Evolutionary conservation across 2,113 vertebrate species (phyloP), one percentile per base, ranked within the genome.

Genomic region (Pelvicachromis taeniatus): DNA sequence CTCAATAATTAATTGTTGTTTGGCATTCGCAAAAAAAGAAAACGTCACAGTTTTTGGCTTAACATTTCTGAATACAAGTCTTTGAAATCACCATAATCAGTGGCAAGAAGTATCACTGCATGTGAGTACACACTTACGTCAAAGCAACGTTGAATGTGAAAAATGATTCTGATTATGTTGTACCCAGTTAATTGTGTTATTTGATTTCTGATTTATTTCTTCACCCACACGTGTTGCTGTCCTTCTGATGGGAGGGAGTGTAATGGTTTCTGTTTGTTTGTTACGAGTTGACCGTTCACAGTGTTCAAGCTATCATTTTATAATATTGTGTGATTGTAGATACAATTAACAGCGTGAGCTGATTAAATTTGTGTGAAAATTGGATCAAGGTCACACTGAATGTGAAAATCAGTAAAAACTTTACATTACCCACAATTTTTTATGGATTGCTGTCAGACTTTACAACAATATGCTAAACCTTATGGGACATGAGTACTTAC

Each of bases 371-470:
- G 7, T 10, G 10, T 63, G 35, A 38, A 63, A 63, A 63, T 19
- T 63, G 59, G 4, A 63, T 63, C 59, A 63, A 3, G 33, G 33
- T 38, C 38, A 21, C 19, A 38, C 13, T 6, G 1, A 12, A 21
- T 38, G 10, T 63, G 59, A 38, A 63, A 38, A 63, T 61, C 58
- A 38, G 59, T 33, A 63, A 63, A 63, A 38, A 38, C 35, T 13
- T 38, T 63, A 63, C 1, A 19, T 63, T 1, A 63, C 59, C 10
- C 10, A 63, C 33, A 38, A 63, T n/a, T 38, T 58, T 56, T 63
- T 63, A 6, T 13, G 0, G 59, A 63, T 63, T 38, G 4, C 1
- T 13, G 2, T 0, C n/a, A 63, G 59, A 63, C 31, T 1, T 38
- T 4, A 4, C 59, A 63, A 63, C 33, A 63, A 17, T n/a, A 38